A percentile compares a stretch with the other conserved stretches of the same genome.
These are phyloP conservation scores for Rhinoptilus africanus DNA, from an alignment of 2,113 vertebrate genomes.

Conservation along the genomic window DNA sequence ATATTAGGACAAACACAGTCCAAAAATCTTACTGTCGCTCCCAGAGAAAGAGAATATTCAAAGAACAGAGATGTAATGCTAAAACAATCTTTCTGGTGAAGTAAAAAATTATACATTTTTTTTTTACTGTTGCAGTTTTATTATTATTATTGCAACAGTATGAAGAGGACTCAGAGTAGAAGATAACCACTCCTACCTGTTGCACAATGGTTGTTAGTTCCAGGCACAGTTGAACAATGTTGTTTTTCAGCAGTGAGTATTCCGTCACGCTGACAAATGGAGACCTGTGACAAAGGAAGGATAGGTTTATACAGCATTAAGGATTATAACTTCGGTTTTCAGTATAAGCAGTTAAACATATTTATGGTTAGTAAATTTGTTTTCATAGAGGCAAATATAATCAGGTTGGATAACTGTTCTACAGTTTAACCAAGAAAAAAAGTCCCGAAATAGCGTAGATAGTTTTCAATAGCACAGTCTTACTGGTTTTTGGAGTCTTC, in stretches of 20 bases:
- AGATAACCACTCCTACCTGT: conserved; percentile 76
- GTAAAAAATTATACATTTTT: background rate
- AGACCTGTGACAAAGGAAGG: conserved; percentile 76
- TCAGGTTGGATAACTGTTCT: background rate
- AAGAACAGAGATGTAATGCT: background rate
- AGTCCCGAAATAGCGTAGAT: background rate
- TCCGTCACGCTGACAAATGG: conserved; percentile 93
- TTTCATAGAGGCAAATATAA: background rate
- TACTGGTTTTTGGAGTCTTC: background rate
- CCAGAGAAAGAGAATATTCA: background rate
- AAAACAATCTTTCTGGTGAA: background rate
- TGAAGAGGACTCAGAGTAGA: background rate
- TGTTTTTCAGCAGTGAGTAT: conserved; percentile 92
- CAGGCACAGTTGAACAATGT: conserved; percentile 93
- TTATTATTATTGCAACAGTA: background rate
- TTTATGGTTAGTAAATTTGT: background rate
- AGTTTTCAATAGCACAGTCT: background rate
- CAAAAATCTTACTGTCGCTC: background rate
- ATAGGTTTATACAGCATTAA: background rate
- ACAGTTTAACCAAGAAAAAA: background rate
- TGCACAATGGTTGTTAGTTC: conserved; percentile 94
- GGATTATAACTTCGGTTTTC: background rate
- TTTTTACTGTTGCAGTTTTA: background rate
- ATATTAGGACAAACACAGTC: background rate
- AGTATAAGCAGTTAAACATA: background rate